phyloP scores from a whole-genome alignment of 2,113 vertebrate species.

The Chamaea fasciata region DNA sequence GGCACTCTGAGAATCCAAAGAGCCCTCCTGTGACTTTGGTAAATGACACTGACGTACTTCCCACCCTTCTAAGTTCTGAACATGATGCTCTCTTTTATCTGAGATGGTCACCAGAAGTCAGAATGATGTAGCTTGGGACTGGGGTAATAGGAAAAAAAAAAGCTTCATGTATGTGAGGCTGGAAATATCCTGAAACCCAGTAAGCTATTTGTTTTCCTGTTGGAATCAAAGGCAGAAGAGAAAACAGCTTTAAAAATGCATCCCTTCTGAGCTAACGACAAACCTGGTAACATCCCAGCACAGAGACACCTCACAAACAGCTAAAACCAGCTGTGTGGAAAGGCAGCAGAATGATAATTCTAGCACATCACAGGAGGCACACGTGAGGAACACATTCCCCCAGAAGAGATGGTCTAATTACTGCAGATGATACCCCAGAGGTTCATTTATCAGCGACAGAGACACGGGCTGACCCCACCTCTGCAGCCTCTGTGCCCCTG shows the following conservation, averaged over 20 bases:
- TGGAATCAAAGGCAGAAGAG: constrained; percentile 30
- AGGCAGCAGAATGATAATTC: not conserved
- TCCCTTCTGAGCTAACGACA: not conserved
- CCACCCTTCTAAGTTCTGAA: not conserved
- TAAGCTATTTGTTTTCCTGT: constrained; percentile 13
- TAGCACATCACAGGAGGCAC: not conserved
- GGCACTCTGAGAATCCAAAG: not conserved
- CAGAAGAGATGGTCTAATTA: not conserved
- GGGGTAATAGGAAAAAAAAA: not conserved
- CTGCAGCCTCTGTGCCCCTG: not conserved
- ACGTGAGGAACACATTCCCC: not conserved
- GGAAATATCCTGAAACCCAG: not conserved
- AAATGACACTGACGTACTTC: not conserved
- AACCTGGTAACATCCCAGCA: not conserved
- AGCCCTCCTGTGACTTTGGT: not conserved
- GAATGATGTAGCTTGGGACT: not conserved
- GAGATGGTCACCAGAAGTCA: not conserved
- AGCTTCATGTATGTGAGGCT: not conserved
- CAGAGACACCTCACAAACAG: not conserved
- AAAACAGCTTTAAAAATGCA: constrained; percentile 48
- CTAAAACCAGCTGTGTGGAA: not conserved
- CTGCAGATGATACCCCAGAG: not conserved
- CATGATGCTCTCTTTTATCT: not conserved
- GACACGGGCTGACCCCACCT: not conserved
- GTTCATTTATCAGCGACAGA: not conserved